Evolutionary conservation across 2,888 invertebrate species (phyloP), one percentile per base, ranked within the genome.

Genomic region (Ganaspis brasiliensis): DNA sequence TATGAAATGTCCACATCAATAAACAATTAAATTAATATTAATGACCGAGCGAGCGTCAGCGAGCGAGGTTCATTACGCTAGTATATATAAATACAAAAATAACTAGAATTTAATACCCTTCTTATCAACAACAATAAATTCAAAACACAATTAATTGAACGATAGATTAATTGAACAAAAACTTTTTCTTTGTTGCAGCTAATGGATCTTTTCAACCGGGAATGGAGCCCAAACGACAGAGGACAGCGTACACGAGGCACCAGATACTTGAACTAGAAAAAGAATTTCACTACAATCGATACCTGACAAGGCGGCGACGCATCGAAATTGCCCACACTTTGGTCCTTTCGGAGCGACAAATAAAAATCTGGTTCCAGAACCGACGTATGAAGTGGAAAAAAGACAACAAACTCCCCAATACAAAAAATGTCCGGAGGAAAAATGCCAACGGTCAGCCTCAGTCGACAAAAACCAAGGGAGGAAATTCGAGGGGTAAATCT

Each of bases 261-360:
- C 99, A 99, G 94, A 98, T 98, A 91, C 94, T 99, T 91, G 98
- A 99, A 92, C 93, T 99, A 89, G 98, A 98, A 92, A 98, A 98
- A 92, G 98, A 98, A 93, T 99, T 99, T 92, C 98, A 98, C 92
- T 98, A 97, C 94, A 99, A 98, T 94, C 95, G 98, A 90, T 99
- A 99, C 93, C 94, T 99, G 92, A 98, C 98, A 79, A 94, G 99
- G 87, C 94, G 98, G 91, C 94, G 98, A 93, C 94, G 99, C 91
- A 98, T 99, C 92, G 99, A 99, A 93, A 98, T 99, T 91, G 98
- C 99, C 59, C 98, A 99, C 92, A 96, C 97, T 86, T 94, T 99
- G 92, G 97, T 97, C 91, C 94, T 99, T 87, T 97, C 98, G 78
- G 97, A 97, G 91, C 93, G 97, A 86, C 97, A 97, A 93, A 97